Percentiles rank a stretch among this genome's conserved stretches.
Conservation (phyloP, 2,113 vertebrate genomes). For the Thermophis baileyi region DNA sequence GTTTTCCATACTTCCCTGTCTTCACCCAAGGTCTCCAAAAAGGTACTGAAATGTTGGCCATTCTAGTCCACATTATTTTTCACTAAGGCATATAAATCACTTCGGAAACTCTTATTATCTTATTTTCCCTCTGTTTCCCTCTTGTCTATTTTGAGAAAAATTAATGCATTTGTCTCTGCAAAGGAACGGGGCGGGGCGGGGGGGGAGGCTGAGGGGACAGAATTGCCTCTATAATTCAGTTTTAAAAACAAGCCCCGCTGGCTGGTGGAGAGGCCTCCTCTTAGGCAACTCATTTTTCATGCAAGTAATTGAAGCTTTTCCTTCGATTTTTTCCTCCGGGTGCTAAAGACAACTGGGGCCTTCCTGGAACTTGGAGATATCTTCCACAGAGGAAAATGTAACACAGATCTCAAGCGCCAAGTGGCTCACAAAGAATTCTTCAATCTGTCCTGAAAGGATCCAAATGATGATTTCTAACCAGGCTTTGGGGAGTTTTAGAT, state of each 20-base stretch:
- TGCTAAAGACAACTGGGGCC: constrained; percentile 71
- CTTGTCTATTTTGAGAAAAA: constrained; percentile 70
- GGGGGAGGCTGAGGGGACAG: constrained; percentile 38
- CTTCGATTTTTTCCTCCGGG: constrained; percentile 68
- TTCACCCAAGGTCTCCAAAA: neutral
- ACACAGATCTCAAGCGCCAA: neutral
- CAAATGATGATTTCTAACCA: neutral
- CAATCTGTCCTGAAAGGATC: neutral
- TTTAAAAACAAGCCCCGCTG: constrained; percentile 69
- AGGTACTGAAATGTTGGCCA: neutral
- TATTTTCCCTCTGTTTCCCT: constrained; percentile 70
- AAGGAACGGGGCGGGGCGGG: neutral
- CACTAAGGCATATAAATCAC: constrained; percentile 76
- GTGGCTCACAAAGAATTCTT: neutral
- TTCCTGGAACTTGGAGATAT: constrained; percentile 61
- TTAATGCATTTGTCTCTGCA: constrained; percentile 72
- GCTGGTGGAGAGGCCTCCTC: constrained; percentile 61
- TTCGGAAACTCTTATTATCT: constrained; percentile 73
- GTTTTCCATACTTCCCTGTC: constrained; percentile 2
- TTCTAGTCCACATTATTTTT: constrained; percentile 58
- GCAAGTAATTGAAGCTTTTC: constrained; percentile 70
- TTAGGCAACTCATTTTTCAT: constrained; percentile 72
- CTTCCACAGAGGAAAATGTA: constrained; percentile 19
- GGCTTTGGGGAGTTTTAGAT: neutral
- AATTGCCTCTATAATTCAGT: constrained; percentile 72